A percentile compares a stretch with the other conserved stretches of the same genome.
Evolutionary conservation across 1,140 invertebrate genomes (phyloP).

Genomic region (Lutraria rhynchaena): DNA sequence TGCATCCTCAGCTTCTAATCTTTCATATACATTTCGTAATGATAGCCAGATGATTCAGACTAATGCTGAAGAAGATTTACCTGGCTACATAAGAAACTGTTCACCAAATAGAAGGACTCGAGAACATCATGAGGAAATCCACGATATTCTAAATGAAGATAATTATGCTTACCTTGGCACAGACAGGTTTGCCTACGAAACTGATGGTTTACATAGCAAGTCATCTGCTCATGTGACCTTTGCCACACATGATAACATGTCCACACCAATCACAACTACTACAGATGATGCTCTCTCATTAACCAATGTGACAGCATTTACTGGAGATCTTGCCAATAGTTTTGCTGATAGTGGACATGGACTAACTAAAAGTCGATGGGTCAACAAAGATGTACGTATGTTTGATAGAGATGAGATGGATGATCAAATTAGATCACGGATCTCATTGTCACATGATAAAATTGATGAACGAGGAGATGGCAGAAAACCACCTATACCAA

Average conservation of each 20-base stretch:
- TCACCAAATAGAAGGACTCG: no score
- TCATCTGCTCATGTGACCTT: not conserved
- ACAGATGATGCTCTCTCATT: constrained; percentile 47
- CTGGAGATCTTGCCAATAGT: constrained; percentile 45
- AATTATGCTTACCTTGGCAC: no score
- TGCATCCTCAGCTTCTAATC: constrained; percentile 27
- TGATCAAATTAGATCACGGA: not conserved
- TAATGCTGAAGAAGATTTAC: constrained; percentile 50
- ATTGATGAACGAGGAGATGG: constrained; percentile 52
- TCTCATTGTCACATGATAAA: constrained; percentile 10
- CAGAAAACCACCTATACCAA: constrained; percentile 40
- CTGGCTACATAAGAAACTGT: constrained; percentile 23
- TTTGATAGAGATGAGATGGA: constrained; percentile 15
- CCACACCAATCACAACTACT: constrained; percentile 11
- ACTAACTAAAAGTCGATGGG: constrained; percentile 4
- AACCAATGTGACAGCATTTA: constrained; percentile 51
- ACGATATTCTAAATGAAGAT: not conserved
- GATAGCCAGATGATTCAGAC: constrained; percentile 56
- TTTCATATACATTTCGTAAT: constrained; percentile 53
- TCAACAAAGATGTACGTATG: constrained; percentile 42
- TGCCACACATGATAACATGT: not conserved
- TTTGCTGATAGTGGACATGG: constrained; percentile 29
- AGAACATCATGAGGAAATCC: not conserved
- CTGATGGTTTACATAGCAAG: no score
- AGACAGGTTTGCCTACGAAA: no score